phyloP scores from a whole-genome alignment of 2,113 vertebrate genomes.

The Donacobius atricapilla region DNA sequence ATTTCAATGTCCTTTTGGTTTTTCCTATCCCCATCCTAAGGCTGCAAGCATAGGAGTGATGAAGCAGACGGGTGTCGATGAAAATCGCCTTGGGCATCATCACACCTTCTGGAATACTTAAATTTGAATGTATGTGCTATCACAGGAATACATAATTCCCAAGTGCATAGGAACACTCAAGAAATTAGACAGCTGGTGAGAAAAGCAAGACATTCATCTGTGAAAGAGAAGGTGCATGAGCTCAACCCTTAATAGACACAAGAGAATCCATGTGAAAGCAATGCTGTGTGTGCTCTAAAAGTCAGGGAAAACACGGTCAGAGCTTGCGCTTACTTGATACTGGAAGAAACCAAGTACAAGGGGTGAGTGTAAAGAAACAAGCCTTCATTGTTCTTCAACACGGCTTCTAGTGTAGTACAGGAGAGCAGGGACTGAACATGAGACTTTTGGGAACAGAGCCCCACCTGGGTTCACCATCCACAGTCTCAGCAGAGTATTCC shows the following conservation, averaged over 20 bases:
- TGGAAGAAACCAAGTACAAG: neutral
- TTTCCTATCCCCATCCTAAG: constrained; percentile 9
- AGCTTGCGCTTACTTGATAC: neutral
- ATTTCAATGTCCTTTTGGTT: constrained; percentile 5
- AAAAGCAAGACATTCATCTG: constrained; percentile 1
- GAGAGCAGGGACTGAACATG: neutral
- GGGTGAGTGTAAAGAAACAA: neutral
- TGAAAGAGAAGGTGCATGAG: constrained; percentile 24
- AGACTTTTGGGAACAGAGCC: neutral
- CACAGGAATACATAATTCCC: constrained; percentile 57
- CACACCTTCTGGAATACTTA: constrained; percentile 58
- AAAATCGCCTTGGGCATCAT: constrained; percentile 45
- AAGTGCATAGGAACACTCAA: constrained; percentile 10
- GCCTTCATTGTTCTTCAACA: neutral
- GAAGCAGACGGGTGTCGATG: constrained; percentile 34
- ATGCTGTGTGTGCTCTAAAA: neutral
- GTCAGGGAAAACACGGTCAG: neutral
- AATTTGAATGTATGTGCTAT: constrained; percentile 30
- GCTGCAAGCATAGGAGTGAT: neutral
- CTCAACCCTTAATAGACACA: constrained; percentile 12
- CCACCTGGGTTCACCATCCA: neutral
- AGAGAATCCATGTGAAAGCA: neutral
- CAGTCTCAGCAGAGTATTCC: neutral
- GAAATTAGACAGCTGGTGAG: constrained; percentile 43
- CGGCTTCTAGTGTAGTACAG: neutral